Percentiles rank a stretch among this genome's conserved stretches.
Evolutionary conservation across 2,797 vertebrate genomes (phyloP).

Genomic region (Paramormyrops hopkinsi): DNA sequence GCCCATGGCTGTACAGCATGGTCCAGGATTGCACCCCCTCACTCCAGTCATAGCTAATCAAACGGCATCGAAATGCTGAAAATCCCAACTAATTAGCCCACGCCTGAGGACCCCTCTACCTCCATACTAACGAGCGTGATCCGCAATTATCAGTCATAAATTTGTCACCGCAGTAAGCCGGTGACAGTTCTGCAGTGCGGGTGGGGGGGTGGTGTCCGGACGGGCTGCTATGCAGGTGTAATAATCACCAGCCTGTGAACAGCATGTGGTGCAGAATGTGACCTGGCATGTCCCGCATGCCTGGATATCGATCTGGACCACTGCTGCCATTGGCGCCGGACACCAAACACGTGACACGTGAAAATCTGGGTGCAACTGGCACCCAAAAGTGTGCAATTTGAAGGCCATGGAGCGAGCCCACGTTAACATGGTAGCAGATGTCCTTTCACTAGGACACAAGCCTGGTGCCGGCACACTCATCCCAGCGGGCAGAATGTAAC

Average conservation of each 20-base stretch:
- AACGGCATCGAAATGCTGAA: constrained; percentile 28
- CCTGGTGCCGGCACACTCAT: background rate
- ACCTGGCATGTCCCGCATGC: background rate
- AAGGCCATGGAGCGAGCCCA: background rate
- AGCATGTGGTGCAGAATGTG: background rate
- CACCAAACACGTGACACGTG: background rate
- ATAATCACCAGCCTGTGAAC: constrained; percentile 2
- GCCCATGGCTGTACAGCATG: constrained; percentile 23
- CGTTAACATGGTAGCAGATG: background rate
- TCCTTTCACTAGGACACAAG: background rate
- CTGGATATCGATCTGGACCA: background rate
- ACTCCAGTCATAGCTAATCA: constrained; percentile 25
- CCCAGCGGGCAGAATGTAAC: background rate
- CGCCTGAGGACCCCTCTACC: background rate
- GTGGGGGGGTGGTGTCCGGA: background rate
- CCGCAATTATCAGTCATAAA: constrained; percentile 7
- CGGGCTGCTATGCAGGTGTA: background rate
- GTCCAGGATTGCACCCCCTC: constrained; percentile 31
- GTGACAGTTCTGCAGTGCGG: background rate
- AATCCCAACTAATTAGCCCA: constrained; percentile 19
- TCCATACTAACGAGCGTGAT: background rate
- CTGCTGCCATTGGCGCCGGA: background rate
- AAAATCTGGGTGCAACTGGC: background rate
- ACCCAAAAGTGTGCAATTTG: background rate
- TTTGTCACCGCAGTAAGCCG: background rate